These are phyloP conservation scores for Aphelinus certus DNA, from an alignment of 1,140 invertebrate genomes.

Conservation along the genomic window DNA sequence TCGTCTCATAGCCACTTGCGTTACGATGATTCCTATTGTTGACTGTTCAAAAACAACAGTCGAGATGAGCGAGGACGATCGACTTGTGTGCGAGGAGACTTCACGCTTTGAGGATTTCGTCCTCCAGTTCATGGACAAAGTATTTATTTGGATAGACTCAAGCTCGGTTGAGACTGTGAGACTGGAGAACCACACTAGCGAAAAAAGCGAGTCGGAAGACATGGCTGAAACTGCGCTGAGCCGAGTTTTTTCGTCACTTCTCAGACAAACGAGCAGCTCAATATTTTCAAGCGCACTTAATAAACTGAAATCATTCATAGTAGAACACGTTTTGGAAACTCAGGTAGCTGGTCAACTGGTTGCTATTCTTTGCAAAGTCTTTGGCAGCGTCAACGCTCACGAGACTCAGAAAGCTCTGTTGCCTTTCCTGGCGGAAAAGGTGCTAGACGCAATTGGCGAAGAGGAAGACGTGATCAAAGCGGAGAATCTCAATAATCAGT, in stretches of 20 bases:
- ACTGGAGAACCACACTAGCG: constrained; percentile 68
- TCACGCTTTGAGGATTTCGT: constrained; percentile 90
- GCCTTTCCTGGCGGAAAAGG: constrained; percentile 73
- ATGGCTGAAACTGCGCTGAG: constrained; percentile 70
- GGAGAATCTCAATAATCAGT: constrained; percentile 81
- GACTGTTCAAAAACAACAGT: constrained; percentile 83
- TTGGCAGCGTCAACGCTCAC: constrained; percentile 71
- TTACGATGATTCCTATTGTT: constrained; percentile 80
- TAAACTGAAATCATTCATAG: constrained; percentile 79
- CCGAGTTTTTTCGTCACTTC: constrained; percentile 54
- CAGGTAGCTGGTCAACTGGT: constrained; percentile 84
- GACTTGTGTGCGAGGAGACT: constrained; percentile 81
- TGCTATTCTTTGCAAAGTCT: constrained; percentile 69
- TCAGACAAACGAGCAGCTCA: constrained; percentile 65
- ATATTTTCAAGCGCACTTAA: constrained; percentile 75
- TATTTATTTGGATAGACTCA: constrained; percentile 80
- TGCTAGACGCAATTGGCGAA: constrained; percentile 67
- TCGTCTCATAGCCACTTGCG: constrained; percentile 81
- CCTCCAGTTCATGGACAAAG: constrained; percentile 83
- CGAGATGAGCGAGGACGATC: constrained; percentile 76
- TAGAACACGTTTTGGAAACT: constrained; percentile 79
- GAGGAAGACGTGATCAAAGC: constrained; percentile 66
- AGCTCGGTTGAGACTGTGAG: constrained; percentile 75
- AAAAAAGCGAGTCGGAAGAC: constrained; percentile 67
- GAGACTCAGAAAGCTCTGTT: constrained; percentile 78